Base-by-base conservation (phyloP, 2,888 invertebrate species). In the Lasioglossum zephyrum region DNA sequence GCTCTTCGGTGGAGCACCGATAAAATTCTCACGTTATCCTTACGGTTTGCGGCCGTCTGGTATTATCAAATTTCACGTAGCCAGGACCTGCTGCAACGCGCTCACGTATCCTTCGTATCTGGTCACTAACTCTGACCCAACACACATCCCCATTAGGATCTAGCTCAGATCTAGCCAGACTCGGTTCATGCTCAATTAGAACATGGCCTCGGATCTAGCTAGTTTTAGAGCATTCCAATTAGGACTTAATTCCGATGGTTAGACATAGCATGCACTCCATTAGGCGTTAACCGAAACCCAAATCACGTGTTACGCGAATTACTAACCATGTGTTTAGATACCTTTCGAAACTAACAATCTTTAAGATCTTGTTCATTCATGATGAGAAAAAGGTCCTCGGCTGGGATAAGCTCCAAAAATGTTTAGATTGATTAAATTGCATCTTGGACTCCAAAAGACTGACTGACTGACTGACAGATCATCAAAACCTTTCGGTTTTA, bases 141-240 rank as follows among this genome's bases (percentile, higher is more conserved):
- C 26, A n/a, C 26, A 57, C 60, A 75, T 66, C 41, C 18, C 75
- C 39, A 75, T 53, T 60, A 60, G 41, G 57, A 75, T 60, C 60
- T 57, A 44, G n/a, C 26, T 41, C 26, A 26, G 57, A 57, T 26
- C 41, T 60, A 75, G 41, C 39, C 75, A 9, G 26, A 36, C 36
- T 3, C 41, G 60, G 60, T 36, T 60, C 57, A 41, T 41, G 39
- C 60, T 36, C 72, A 72, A 72, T 72, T 72, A 72, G 72, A 72
- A 72, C 41, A n/a, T 70, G 26, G 26, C 16, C 72, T 44, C 13
- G 44, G 44, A 44, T 72, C 41, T 41, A 72, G 72, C 72, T n/a
- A 44, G 26, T 66, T 66, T 4, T 36, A 18, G 8, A 36, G 66
- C 36, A 66, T 66, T 66, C 66, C 66, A 36, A 66, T 66, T 66